Conservation (phyloP, 2,888 invertebrate genomes). For the Gnatocerus cornutus region DNA sequence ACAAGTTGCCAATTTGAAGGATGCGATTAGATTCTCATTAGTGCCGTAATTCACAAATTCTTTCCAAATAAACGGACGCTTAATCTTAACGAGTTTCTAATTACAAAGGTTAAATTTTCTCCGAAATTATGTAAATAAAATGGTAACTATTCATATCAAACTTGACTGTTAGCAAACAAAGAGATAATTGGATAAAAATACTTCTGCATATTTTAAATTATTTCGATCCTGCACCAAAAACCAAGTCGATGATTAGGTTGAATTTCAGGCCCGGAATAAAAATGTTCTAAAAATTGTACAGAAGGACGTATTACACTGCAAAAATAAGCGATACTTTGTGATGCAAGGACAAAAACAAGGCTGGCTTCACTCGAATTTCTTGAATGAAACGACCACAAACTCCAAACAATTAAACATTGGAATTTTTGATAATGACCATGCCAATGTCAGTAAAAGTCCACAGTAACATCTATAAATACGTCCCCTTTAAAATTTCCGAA, state of each 20-base stretch:
- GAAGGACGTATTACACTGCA: too few species aligned
- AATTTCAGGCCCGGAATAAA: too few species aligned
- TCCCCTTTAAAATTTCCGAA: conserved; percentile 5
- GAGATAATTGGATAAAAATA: too few species aligned
- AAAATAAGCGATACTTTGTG: too few species aligned
- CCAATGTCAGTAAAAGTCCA: conserved; percentile 15
- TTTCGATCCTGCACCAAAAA: too few species aligned
- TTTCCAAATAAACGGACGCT: background rate
- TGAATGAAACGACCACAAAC: too few species aligned
- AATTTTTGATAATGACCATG: conserved; percentile 23
- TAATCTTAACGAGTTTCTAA: conserved; percentile 14
- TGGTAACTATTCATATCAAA: background rate
- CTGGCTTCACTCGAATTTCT: too few species aligned
- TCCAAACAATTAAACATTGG: background rate
- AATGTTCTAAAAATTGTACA: too few species aligned
- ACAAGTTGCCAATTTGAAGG: background rate
- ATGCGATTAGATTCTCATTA: background rate
- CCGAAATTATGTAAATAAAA: conserved; percentile 9
- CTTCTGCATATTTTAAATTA: too few species aligned
- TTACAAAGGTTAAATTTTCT: background rate
- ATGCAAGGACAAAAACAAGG: too few species aligned
- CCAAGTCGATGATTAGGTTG: too few species aligned
- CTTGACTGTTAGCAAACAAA: background rate
- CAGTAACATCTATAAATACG: conserved; percentile 26
- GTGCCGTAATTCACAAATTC: background rate